Percentiles rank a stretch among this genome's conserved stretches.
Conservation (phyloP, 2,888 invertebrate species). For the Ectropis crepuscularia region DNA sequence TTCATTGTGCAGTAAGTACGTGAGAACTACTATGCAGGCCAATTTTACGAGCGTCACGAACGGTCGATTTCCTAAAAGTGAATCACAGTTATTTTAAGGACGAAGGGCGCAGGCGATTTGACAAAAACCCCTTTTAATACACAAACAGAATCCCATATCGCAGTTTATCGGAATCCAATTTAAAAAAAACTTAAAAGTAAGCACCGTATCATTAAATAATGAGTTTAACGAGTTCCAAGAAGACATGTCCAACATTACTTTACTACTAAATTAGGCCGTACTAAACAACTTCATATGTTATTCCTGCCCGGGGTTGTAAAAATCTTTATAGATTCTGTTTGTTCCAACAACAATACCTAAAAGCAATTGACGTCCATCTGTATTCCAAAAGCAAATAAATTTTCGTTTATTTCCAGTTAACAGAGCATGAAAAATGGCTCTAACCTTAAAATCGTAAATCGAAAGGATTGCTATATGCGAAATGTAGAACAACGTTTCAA, state of each 20-base stretch:
- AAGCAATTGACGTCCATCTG: slow-evolving; percentile 34
- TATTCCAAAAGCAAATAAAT: slow-evolving; percentile 38
- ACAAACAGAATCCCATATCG: neutral
- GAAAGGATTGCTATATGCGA: slow-evolving; percentile 29
- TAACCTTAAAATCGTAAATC: slow-evolving; percentile 29
- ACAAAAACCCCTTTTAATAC: slow-evolving; percentile 5
- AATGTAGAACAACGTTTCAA: slow-evolving; percentile 49
- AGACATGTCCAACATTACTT: neutral
- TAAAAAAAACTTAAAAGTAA: too few relatives aligned
- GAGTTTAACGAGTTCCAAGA: too few relatives aligned
- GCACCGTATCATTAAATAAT: too few relatives aligned
- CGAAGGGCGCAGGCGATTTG: neutral
- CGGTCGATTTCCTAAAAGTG: slow-evolving; percentile 10
- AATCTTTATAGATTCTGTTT: slow-evolving; percentile 12
- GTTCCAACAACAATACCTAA: slow-evolving; percentile 29
- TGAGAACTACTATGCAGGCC: slow-evolving; percentile 23
- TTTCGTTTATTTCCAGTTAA: slow-evolving; percentile 22
- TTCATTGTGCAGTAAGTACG: slow-evolving; percentile 23
- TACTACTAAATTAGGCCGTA: slow-evolving; percentile 7
- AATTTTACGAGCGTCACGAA: slow-evolving; percentile 25
- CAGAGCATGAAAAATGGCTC: slow-evolving; percentile 28
- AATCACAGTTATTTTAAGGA: slow-evolving; percentile 4
- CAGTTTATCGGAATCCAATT: too few relatives aligned
- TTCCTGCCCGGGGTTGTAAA: slow-evolving; percentile 17
- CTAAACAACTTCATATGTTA: slow-evolving; percentile 8